These are phyloP conservation scores for Slavum lentiscoides DNA, from an alignment of 2,888 invertebrate species.

Conservation along the genomic window DNA sequence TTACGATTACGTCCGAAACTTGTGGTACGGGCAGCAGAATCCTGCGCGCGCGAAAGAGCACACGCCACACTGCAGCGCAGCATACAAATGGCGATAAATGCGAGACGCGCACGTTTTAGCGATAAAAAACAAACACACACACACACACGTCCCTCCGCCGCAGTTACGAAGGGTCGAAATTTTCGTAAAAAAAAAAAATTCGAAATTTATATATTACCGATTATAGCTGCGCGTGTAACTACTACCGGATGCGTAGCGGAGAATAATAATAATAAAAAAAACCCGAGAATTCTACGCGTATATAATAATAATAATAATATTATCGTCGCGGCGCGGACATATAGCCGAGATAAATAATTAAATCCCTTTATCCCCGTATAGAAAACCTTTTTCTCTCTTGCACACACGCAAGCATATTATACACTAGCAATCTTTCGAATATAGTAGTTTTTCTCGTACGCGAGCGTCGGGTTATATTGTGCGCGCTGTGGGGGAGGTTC, in stretches of 20 bases:
- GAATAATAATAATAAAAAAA: too few species aligned
- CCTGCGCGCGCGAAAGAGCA: background rate
- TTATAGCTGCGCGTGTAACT: too few species aligned
- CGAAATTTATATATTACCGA: background rate
- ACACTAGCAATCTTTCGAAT: background rate
- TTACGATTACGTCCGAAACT: constrained; percentile 50
- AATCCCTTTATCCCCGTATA: background rate
- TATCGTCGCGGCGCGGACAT: background rate
- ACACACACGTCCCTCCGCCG: background rate
- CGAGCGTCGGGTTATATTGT: background rate
- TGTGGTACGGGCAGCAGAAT: background rate
- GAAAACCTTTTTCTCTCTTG: background rate
- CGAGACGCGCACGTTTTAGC: constrained; percentile 20
- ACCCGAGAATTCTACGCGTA: too few species aligned
- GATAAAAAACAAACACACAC: background rate
- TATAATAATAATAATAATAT: too few species aligned
- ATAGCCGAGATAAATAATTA: constrained; percentile 35
- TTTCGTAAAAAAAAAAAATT: constrained; percentile 24
- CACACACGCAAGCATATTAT: background rate
- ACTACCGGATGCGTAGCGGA: too few species aligned
- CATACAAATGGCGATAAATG: constrained; percentile 51
- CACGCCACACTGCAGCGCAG: constrained; percentile 8
- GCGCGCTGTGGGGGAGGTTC: constrained; percentile 5
- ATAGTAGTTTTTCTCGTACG: constrained; percentile 44
- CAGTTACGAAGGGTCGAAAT: background rate